These are phyloP conservation scores for Rhingia rostrata DNA, from an alignment of 2,888 invertebrate genomes.

Conservation along the genomic window DNA sequence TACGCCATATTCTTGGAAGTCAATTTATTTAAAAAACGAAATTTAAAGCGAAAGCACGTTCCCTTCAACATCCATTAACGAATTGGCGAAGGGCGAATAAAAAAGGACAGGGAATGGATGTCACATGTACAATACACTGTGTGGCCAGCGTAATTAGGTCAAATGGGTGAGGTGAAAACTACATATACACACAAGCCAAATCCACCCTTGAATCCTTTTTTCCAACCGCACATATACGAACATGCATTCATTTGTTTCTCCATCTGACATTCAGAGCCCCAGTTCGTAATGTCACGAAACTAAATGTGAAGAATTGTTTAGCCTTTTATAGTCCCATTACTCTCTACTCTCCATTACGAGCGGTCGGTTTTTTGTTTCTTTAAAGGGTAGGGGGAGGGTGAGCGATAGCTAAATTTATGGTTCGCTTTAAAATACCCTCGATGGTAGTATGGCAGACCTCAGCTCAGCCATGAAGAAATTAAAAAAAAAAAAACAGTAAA, in stretches of 20 bases:
- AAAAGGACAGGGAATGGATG: neutral
- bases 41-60: slow-evolving; percentile 24
- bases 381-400: slow-evolving; percentile 8
- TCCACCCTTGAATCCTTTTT: slow-evolving; percentile 65
- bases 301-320: slow-evolving; percentile 48
- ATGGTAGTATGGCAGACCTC: slow-evolving; percentile 12
- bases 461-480: slow-evolving; percentile 51
- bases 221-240: neutral
- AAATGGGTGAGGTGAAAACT: slow-evolving; percentile 66
- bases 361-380: slow-evolving; percentile 17
- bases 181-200: neutral
- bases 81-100: slow-evolving; percentile 14
- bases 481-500: slow-evolving; percentile 56
- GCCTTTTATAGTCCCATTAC: slow-evolving; percentile 16
- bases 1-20: slow-evolving; percentile 8
- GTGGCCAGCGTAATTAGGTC: slow-evolving; percentile 62
- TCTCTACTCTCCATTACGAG: neutral
- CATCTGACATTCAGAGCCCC: slow-evolving; percentile 61
- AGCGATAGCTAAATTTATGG: slow-evolving; percentile 62
- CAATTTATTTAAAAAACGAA: slow-evolving; percentile 17
- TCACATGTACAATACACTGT: slow-evolving; percentile 40
- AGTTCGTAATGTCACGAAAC: slow-evolving; percentile 58
- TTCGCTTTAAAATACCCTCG: slow-evolving; percentile 51
- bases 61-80: slow-evolving; percentile 12
- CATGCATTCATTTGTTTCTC: neutral